Percentiles rank a stretch among this genome's conserved stretches.
Conservation (phyloP, 1,140 invertebrate genomes). For the Brachionus rotundiformis region DNA sequence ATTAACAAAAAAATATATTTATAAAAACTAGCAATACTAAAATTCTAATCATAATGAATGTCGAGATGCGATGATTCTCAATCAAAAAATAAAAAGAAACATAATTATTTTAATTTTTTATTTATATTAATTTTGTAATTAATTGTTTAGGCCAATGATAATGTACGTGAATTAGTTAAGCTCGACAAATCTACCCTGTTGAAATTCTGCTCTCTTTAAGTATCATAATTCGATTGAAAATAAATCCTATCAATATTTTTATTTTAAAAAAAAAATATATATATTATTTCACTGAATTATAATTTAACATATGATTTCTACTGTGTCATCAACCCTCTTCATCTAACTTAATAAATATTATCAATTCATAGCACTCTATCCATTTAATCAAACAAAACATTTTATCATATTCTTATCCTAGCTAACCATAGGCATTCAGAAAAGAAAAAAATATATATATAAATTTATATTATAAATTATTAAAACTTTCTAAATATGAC, state of each 20-base stretch:
- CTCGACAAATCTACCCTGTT: neutral
- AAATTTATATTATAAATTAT: neutral
- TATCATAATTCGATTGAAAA: conserved; percentile 16
- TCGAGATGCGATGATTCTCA: conserved; percentile 50
- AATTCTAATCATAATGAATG: conserved; percentile 50
- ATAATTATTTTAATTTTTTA: conserved; percentile 45
- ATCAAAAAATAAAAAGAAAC: conserved; percentile 46
- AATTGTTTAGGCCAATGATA: conserved; percentile 46
- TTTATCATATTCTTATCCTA: neutral
- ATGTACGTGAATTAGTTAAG: conserved; percentile 16
- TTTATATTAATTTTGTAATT: conserved; percentile 44
- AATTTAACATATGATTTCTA: conserved; percentile 13
- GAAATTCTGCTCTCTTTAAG: neutral
- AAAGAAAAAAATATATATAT: too few relatives aligned
- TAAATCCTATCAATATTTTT: conserved; percentile 16
- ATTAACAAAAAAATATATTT: conserved; percentile 26
- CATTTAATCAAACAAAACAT: neutral
- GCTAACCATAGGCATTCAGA: too few relatives aligned
- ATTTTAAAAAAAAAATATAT: neutral
- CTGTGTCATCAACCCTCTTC: neutral
- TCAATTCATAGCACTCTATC: neutral
- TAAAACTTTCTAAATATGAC: neutral
- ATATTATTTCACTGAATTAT: neutral
- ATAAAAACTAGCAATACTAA: conserved; percentile 19
- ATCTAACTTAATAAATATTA: neutral